Base-by-base conservation (phyloP, 2,888 invertebrate species). In the Torymus texanus region DNA sequence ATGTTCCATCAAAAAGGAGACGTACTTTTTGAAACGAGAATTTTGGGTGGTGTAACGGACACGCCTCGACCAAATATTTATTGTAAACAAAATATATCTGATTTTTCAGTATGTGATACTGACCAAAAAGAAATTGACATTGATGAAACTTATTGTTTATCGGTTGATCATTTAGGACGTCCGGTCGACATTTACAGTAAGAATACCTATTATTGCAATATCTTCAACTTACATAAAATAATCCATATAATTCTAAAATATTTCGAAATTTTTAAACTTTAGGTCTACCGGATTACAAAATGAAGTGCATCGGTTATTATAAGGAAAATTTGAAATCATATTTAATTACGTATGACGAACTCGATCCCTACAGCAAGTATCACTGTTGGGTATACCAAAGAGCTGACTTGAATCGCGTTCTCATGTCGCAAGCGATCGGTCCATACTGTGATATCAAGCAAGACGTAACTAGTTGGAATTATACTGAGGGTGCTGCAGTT, bases 371-470 rank as follows among this genome's bases (percentile, higher is more conserved):
- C 87, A 97, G 97, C 2, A 97, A 95, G 89, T 99, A 98, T 90
- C 94, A 98, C 85, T 99, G 98, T 89, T 99, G 98, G 98, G 98
- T 98, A 61, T 98, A 98, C 91, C 98, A 98, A 90, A 93, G 98
- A 86, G 95, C 97, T 67, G 98, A 98, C 92, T 93, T 98, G 84
- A 98, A 98, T 88, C 92, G 94, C 89, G 94, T 98, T 85, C 91
- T 94, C 14, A 94, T 95, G 93, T 96, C 96, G 0, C 94, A 95
- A 90, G 96, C 98, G 0, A 94, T 97, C 75, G 98, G 98, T 4
- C 96, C 98, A 0, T 97, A 95, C 86, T 99, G 98, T 88, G 95
- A 96, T 87, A 91, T 97, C 21, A 94, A 94, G 75, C 98, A 99
- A 91, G 96, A 96, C 85, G 97, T 98, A 0, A 94, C 94, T 0